Evolutionary conservation across 2,797 vertebrate genomes (phyloP).

Genomic region (Picus viridis): DNA sequence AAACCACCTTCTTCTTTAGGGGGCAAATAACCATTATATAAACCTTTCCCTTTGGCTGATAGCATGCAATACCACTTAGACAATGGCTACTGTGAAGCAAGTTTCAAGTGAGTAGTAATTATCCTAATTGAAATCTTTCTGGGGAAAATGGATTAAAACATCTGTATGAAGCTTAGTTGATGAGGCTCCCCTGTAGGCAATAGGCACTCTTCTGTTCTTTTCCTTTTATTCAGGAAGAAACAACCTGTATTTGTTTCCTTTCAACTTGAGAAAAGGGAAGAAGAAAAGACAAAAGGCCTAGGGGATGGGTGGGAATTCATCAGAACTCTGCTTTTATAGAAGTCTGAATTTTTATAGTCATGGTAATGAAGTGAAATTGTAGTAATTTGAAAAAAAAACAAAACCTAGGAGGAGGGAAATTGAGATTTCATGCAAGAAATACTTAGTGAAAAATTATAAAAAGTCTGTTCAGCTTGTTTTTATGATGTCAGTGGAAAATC

Average conservation of each 20-base stretch:
- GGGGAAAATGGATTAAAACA: conserved; percentile 22
- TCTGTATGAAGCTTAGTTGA: neutral
- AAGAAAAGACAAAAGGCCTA: neutral
- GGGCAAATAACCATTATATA: neutral
- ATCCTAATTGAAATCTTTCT: neutral
- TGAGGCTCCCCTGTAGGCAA: neutral
- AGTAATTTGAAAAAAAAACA: neutral
- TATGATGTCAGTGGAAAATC: conserved; percentile 52
- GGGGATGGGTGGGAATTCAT: neutral
- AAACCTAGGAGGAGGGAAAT: neutral
- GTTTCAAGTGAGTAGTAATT: conserved; percentile 10
- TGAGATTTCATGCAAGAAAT: conserved; percentile 18
- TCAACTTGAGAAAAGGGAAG: neutral
- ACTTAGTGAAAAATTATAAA: neutral
- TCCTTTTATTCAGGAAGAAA: neutral
- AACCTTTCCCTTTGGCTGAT: neutral
- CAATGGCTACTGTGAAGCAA: neutral
- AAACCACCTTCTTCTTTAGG: neutral
- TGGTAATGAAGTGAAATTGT: neutral
- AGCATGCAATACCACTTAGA: neutral
- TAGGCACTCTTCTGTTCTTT: neutral
- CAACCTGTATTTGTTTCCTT: neutral
- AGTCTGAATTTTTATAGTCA: neutral
- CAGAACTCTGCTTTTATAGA: neutral
- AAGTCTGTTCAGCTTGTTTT: conserved; percentile 28